Percentiles rank a stretch among this genome's conserved stretches.
Evolutionary conservation across 1,140 invertebrate genomes (phyloP).

Genomic region (Acromyrmex charruanus): DNA sequence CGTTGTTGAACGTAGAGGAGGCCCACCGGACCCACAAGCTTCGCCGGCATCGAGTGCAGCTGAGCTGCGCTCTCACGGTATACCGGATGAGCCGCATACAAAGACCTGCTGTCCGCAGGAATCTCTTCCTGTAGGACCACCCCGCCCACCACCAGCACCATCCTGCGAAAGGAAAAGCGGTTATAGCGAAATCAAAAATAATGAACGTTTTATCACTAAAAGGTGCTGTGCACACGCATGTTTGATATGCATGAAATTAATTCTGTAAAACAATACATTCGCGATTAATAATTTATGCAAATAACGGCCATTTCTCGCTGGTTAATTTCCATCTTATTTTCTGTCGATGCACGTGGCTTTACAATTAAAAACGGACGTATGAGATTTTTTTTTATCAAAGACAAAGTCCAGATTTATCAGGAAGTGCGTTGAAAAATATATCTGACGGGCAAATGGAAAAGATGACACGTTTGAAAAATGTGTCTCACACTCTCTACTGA

Average conservation of each 20-base stretch:
- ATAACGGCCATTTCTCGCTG: conserved; percentile 2
- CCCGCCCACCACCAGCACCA: conserved; percentile 95
- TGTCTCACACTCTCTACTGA: not conserved
- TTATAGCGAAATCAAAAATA: not conserved
- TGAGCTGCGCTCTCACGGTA: conserved; percentile 94
- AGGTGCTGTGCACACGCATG: too few species aligned
- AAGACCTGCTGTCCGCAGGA: conserved; percentile 92
- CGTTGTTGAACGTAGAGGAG: conserved; percentile 96
- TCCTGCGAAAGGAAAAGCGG: conserved; percentile 83
- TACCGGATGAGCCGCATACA: conserved; percentile 93
- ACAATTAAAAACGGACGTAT: not conserved
- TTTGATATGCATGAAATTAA: conserved; percentile 15
- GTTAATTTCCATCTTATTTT: conserved; percentile 34
- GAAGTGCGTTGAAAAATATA: not conserved
- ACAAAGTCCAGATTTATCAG: conserved; percentile 12
- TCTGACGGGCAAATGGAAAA: not conserved
- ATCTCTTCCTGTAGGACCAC: conserved; percentile 94
- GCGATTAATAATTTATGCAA: conserved; percentile 27
- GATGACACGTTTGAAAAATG: not conserved
- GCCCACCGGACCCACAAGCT: conserved; percentile 93
- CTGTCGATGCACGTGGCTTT: not conserved
- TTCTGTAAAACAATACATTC: conserved; percentile 17
- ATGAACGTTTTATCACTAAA: not conserved
- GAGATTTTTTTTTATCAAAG: conserved; percentile 16
- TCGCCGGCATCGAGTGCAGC: conserved; percentile 91